phyloP scores from a whole-genome alignment of 2,888 invertebrate species.

The Tethea ocularis region DNA sequence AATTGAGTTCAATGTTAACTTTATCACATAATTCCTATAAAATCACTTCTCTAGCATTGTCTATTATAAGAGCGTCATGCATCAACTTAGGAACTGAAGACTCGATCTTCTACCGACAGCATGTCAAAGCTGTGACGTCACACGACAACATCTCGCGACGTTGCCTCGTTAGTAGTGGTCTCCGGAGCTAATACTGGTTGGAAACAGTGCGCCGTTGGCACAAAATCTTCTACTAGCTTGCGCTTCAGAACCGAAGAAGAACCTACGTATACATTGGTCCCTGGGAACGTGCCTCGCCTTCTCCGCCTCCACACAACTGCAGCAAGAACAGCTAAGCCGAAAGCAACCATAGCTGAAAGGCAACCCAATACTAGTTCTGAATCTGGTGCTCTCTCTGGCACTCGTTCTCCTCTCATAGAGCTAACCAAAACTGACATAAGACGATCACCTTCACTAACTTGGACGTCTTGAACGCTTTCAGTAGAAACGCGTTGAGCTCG shows the following conservation, averaged over 20 bases:
- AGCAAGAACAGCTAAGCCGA: slow-evolving; percentile 77
- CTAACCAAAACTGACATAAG: slow-evolving; percentile 85
- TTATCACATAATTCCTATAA: slow-evolving; percentile 51
- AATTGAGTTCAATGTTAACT: slow-evolving; percentile 42
- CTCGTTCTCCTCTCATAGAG: slow-evolving; percentile 85
- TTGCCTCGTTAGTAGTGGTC: slow-evolving; percentile 67
- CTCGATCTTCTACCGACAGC: slow-evolving; percentile 82
- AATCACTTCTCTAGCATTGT: slow-evolving; percentile 52
- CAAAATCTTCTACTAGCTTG: slow-evolving; percentile 85
- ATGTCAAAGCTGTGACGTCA: slow-evolving; percentile 86
- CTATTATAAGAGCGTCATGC: slow-evolving; percentile 54
- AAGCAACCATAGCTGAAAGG: slow-evolving; percentile 81
- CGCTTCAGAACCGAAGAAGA: slow-evolving; percentile 84
- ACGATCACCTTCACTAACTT: slow-evolving; percentile 83
- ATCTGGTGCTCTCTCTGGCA: slow-evolving; percentile 78
- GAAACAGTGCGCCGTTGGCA: slow-evolving; percentile 78
- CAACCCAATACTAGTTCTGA: slow-evolving; percentile 85
- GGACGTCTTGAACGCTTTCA: slow-evolving; percentile 85
- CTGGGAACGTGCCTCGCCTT: slow-evolving; percentile 80
- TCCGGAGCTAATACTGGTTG: slow-evolving; percentile 84
- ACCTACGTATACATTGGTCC: slow-evolving; percentile 85
- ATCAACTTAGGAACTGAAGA: slow-evolving; percentile 81
- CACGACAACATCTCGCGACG: slow-evolving; percentile 84
- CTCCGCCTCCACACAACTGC: slow-evolving; percentile 83
- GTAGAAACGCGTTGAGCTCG: slow-evolving; percentile 86